Conservation (phyloP, 2,888 invertebrate genomes). For the Ctena decussata region DNA sequence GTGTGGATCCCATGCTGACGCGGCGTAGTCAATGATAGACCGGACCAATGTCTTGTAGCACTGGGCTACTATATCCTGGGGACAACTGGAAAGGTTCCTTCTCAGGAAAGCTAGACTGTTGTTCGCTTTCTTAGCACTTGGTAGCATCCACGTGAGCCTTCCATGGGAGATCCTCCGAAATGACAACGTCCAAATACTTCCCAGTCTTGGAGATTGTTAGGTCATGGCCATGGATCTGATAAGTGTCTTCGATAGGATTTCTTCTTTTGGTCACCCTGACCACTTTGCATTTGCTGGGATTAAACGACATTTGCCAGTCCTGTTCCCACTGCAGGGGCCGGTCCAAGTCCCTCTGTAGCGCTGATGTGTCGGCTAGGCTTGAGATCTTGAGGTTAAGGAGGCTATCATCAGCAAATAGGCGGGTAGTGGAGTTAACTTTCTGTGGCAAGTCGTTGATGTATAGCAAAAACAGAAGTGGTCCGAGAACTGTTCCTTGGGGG, state of each 20-base stretch:
- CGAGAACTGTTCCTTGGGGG: conserved; percentile 59
- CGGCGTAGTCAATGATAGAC: conserved; percentile 36
- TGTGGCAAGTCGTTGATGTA: conserved; percentile 66
- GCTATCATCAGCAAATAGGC: conserved; percentile 63
- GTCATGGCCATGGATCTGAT: conserved; percentile 5
- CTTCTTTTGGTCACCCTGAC: conserved; percentile 36
- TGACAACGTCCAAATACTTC: conserved; percentile 12
- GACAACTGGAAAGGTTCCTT: conserved; percentile 34
- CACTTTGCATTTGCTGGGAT: conserved; percentile 51
- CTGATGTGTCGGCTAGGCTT: not conserved
- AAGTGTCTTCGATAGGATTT: conserved; percentile 1
- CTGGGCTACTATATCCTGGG: conserved; percentile 30
- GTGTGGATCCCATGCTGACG: conserved; percentile 42
- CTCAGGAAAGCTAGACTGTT: conserved; percentile 18
- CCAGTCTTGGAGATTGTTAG: not conserved
- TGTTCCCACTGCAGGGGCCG: conserved; percentile 39
- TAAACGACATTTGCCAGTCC: conserved; percentile 57
- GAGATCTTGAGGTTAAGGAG: conserved; percentile 48
- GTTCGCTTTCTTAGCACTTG: not conserved
- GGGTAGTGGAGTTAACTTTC: conserved; percentile 11
- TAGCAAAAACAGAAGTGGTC: conserved; percentile 56
- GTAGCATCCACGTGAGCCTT: not conserved
- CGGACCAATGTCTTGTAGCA: conserved; percentile 33
- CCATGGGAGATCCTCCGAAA: conserved; percentile 16
- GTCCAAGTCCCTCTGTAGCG: conserved; percentile 52